Percentiles rank a stretch among this genome's conserved stretches.
Conservation (phyloP, 2,888 invertebrate species). For the Eupithecia dodoneata region DNA sequence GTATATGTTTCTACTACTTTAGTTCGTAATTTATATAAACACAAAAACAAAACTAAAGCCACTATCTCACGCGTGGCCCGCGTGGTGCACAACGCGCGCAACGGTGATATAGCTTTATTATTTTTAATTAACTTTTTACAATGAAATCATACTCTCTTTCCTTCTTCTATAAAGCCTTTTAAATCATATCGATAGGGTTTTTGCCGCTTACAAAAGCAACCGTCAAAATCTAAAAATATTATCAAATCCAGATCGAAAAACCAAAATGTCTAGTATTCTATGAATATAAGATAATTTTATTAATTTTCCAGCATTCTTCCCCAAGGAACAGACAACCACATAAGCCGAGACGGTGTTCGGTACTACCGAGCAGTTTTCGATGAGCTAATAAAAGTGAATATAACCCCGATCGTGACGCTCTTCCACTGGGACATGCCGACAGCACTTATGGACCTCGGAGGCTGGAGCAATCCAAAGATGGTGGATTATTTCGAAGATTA, state of each 20-base stretch:
- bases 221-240: background rate
- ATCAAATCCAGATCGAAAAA: background rate
- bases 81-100: too few relatives aligned
- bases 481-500: slow-evolving; percentile 83
- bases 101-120: too few relatives aligned
- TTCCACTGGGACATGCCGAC: slow-evolving; percentile 86
- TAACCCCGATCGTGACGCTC: slow-evolving; percentile 87
- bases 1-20: too few relatives aligned
- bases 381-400: slow-evolving; percentile 85
- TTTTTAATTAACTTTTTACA: too few relatives aligned
- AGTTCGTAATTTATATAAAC: too few relatives aligned
- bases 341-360: slow-evolving; percentile 87
- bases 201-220: background rate
- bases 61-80: too few relatives aligned
- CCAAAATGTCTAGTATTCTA: background rate
- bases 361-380: slow-evolving; percentile 91
- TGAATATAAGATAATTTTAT: background rate
- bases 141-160: too few relatives aligned
- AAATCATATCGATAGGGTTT: background rate
- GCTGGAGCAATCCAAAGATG: slow-evolving; percentile 80
- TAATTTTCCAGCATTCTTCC: slow-evolving; percentile 85
- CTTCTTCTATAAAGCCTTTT: too few relatives aligned
- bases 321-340: slow-evolving; percentile 85
- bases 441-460: slow-evolving; percentile 78
- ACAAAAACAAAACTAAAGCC: too few relatives aligned